Percentiles rank a stretch among this genome's conserved stretches.
Evolutionary conservation across 2,888 invertebrate species (phyloP).

Genomic region (Lottia scabra): DNA sequence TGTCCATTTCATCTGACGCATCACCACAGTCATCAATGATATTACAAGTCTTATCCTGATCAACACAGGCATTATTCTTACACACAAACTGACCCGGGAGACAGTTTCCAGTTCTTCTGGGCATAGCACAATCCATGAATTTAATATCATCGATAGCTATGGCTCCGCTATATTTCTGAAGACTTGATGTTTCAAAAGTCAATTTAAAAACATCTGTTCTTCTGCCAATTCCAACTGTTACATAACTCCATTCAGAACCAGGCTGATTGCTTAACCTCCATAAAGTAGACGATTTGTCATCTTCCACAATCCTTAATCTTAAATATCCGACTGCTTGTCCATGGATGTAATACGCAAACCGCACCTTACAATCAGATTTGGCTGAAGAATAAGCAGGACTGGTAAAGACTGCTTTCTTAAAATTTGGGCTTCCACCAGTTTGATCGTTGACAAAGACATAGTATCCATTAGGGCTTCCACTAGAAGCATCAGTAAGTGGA

Average conservation of each 20-base stretch:
- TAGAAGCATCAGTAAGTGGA: slow-evolving; percentile 49
- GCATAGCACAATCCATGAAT: slow-evolving; percentile 46
- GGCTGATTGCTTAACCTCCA: slow-evolving; percentile 28
- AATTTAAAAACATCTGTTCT: slow-evolving; percentile 44
- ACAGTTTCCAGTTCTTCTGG: slow-evolving; percentile 35
- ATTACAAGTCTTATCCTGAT: slow-evolving; percentile 44
- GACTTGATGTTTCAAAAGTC: slow-evolving; percentile 35
- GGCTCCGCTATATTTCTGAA: slow-evolving; percentile 46
- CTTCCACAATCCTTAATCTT: background rate
- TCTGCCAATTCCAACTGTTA: slow-evolving; percentile 54
- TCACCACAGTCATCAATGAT: slow-evolving; percentile 59
- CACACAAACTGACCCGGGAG: slow-evolving; percentile 45
- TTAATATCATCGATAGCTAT: slow-evolving; percentile 62
- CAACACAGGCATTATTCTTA: slow-evolving; percentile 54
- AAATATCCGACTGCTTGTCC: slow-evolving; percentile 28
- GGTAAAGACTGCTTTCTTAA: slow-evolving; percentile 40
- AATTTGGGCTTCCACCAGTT: slow-evolving; percentile 34
- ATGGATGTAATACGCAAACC: slow-evolving; percentile 55
- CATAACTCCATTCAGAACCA: slow-evolving; percentile 42
- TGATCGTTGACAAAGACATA: slow-evolving; percentile 53
- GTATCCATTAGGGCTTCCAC: slow-evolving; percentile 47
- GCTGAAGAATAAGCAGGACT: slow-evolving; percentile 46
- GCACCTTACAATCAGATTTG: slow-evolving; percentile 50
- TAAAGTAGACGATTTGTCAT: slow-evolving; percentile 24
- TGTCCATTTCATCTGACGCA: slow-evolving; percentile 46